Evolutionary conservation across 2,888 invertebrate species (phyloP).

Genomic region (Eupithecia dodoneata): DNA sequence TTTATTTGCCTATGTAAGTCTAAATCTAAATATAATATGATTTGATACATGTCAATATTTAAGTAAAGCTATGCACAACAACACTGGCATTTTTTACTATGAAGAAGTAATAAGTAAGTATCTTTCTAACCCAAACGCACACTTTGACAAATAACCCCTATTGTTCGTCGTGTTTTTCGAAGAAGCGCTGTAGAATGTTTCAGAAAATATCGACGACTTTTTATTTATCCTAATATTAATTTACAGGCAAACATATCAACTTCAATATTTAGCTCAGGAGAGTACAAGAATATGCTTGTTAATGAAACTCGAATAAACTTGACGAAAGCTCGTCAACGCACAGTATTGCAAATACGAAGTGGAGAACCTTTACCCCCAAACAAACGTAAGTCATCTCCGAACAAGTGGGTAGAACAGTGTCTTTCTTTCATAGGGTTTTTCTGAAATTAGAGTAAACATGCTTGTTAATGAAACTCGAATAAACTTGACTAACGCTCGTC

Average conservation of each 20-base stretch:
- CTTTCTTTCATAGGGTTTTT: background rate
- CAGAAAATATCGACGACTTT: background rate
- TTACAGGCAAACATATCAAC: slow-evolving; percentile 3
- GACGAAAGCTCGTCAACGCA: background rate
- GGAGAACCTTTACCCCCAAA: background rate
- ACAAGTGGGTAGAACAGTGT: background rate
- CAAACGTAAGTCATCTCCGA: background rate
- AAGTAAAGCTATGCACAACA: too few relatives aligned
- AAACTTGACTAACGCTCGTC: slow-evolving; percentile 1
- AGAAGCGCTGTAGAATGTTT: background rate
- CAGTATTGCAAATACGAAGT: background rate
- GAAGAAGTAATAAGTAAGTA: too few relatives aligned
- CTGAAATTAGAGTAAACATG: background rate
- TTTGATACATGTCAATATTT: too few relatives aligned
- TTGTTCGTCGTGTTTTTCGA: too few relatives aligned
- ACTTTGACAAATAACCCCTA: too few relatives aligned
- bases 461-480: background rate
- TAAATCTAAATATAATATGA: too few relatives aligned
- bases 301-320: background rate
- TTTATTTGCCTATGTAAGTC: too few relatives aligned
- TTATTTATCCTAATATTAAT: background rate
- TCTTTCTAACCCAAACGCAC: too few relatives aligned
- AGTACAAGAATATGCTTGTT: background rate
- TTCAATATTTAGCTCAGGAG: background rate
- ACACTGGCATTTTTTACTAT: too few relatives aligned